Conservation (phyloP, 2,113 vertebrate species). For the Platanista minor region DNA sequence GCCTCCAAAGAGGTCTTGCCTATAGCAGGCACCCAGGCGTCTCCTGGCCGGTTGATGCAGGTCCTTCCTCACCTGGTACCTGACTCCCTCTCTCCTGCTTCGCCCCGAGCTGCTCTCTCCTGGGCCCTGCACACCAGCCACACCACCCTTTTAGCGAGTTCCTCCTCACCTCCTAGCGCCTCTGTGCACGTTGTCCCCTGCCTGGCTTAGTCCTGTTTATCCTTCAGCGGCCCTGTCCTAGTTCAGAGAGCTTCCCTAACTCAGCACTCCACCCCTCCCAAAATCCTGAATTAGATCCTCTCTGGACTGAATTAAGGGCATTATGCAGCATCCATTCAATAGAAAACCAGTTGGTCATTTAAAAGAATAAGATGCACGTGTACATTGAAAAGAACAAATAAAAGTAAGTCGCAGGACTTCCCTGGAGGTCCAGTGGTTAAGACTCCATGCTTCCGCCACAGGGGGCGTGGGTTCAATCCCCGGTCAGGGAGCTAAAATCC, state of each 20-base stretch:
- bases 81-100: background rate
- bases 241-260: background rate
- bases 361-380: background rate
- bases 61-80: background rate
- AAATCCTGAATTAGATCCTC: background rate
- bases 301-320: background rate
- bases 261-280: background rate
- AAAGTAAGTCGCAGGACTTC: background rate
- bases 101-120: no score
- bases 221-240: background rate
- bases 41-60: background rate
- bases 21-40: background rate
- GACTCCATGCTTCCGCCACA: no score
- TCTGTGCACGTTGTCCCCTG: background rate
- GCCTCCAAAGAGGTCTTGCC: background rate
- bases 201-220: background rate
- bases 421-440: no score
- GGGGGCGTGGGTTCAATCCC: no score
- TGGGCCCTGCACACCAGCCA: rapidly evolving
- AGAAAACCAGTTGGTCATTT: background rate
- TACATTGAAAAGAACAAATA: background rate
- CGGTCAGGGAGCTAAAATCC: no score
- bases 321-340: background rate
- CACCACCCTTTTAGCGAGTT: rapidly evolving
- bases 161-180: rapidly evolving